phyloP scores from a whole-genome alignment of 2,888 invertebrate species.

The Drosophila subquinaria region DNA sequence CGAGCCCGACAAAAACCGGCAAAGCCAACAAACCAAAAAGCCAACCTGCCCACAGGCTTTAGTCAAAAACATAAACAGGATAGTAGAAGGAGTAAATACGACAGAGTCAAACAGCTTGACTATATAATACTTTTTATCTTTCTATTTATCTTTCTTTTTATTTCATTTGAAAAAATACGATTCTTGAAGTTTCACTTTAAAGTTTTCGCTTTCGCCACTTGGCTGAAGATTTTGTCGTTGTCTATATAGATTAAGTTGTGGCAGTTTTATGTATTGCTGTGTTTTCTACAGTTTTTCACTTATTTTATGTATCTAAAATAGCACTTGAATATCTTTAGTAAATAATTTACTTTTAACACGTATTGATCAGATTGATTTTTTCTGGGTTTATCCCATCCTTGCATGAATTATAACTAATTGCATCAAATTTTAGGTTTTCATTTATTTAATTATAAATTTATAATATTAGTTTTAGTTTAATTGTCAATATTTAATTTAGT shows the following conservation, averaged over 20 bases:
- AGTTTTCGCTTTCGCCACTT: not conserved
- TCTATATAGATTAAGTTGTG: not conserved
- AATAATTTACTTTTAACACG: too few species aligned
- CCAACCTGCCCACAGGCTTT: constrained; percentile 28
- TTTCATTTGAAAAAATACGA: not conserved
- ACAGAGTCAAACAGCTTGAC: constrained; percentile 12
- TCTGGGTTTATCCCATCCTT: too few species aligned
- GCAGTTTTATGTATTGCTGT: not conserved
- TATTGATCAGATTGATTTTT: too few species aligned
- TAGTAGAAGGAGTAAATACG: constrained; percentile 4
- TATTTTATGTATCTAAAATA: too few species aligned
- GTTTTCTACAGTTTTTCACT: not conserved
- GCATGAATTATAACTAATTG: too few species aligned
- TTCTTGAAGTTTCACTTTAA: constrained; percentile 1
- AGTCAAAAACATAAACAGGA: constrained; percentile 33
- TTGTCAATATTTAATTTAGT: too few species aligned
- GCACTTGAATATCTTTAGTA: too few species aligned
- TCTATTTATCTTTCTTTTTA: too few species aligned
- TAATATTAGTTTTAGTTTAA: not conserved
- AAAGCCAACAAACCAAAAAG: constrained; percentile 13
- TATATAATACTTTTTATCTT: constrained; percentile 10
- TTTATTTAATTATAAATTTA: too few species aligned
- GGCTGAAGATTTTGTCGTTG: not conserved
- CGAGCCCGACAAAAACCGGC: constrained; percentile 18
- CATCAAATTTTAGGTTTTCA: too few species aligned